Conservation (phyloP, 1,140 invertebrate species). For the Diorhabda carinulata region DNA sequence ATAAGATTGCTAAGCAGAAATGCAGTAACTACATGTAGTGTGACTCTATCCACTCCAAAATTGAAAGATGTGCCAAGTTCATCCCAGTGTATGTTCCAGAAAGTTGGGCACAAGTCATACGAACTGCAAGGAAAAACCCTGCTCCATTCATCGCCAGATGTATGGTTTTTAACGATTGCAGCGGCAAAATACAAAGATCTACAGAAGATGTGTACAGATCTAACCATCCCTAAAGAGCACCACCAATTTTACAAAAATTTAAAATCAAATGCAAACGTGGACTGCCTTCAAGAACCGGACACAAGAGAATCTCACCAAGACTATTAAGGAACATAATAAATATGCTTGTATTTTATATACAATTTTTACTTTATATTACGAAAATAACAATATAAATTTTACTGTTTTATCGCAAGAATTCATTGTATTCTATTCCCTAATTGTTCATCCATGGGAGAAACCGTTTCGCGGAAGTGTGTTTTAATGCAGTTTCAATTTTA, state of each 20-base stretch:
- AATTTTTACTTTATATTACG: no score
- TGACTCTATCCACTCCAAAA: slow-evolving; percentile 13
- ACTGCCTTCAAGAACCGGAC: not conserved
- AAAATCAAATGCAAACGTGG: not conserved
- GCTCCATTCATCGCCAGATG: slow-evolving; percentile 1
- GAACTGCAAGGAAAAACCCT: slow-evolving; percentile 11
- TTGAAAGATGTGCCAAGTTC: slow-evolving; percentile 7
- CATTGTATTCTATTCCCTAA: no score
- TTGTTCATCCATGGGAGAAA: no score
- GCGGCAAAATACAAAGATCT: slow-evolving; percentile 15
- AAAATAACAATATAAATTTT: no score
- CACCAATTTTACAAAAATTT: slow-evolving; percentile 11
- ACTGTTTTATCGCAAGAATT: no score
- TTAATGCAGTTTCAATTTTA: no score
- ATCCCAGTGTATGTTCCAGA: slow-evolving; percentile 8
- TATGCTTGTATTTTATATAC: no score
- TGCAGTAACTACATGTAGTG: no score
- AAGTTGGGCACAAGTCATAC: slow-evolving; percentile 13
- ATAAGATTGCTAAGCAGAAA: no score
- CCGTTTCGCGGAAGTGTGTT: no score
- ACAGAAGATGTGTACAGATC: slow-evolving; percentile 10
- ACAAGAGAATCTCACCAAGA: not conserved
- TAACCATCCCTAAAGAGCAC: slow-evolving; percentile 11
- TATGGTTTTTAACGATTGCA: slow-evolving; percentile 3
- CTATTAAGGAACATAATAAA: no score